Conservation (phyloP, 2,888 invertebrate species). For the Molorchus minor region DNA sequence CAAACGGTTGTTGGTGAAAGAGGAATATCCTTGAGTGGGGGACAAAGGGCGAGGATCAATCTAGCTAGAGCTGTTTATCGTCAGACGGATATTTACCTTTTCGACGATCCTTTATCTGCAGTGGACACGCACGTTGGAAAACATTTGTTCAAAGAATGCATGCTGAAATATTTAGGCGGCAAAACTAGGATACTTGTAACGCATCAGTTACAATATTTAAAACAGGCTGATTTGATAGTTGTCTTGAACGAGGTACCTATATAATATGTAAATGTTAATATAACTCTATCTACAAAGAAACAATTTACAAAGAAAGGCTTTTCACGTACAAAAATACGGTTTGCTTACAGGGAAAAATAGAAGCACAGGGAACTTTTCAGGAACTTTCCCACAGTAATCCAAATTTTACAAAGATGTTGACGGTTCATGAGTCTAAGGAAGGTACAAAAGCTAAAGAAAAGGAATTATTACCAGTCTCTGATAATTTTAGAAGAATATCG, state of each 20-base stretch:
- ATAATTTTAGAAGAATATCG: conserved; percentile 15
- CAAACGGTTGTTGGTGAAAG: conserved; percentile 71
- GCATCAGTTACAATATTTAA: conserved; percentile 74
- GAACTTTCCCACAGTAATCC: conserved; percentile 37
- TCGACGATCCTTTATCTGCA: conserved; percentile 83
- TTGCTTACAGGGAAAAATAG: conserved; percentile 39
- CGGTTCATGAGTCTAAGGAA: conserved; percentile 26
- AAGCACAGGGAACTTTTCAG: conserved; percentile 44
- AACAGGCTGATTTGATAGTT: conserved; percentile 65
- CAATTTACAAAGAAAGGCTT: neutral
- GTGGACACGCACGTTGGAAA: conserved; percentile 82
- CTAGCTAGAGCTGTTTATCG: conserved; percentile 80
- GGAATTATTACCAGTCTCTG: neutral
- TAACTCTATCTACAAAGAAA: neutral
- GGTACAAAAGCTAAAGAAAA: conserved; percentile 26
- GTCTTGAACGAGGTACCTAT: conserved; percentile 67
- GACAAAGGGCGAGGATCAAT: conserved; percentile 81
- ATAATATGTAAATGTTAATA: conserved; percentile 7
- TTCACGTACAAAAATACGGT: neutral
- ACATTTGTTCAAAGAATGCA: conserved; percentile 78
- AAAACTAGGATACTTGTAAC: conserved; percentile 74
- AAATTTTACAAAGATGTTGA: conserved; percentile 42
- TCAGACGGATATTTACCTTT: conserved; percentile 76
- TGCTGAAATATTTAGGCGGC: conserved; percentile 65
- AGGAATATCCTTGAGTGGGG: conserved; percentile 80